Evolutionary conservation across 1,140 invertebrate species (phyloP), one percentile per base, ranked within the genome.

Genomic region (Agrypnia vestita): DNA sequence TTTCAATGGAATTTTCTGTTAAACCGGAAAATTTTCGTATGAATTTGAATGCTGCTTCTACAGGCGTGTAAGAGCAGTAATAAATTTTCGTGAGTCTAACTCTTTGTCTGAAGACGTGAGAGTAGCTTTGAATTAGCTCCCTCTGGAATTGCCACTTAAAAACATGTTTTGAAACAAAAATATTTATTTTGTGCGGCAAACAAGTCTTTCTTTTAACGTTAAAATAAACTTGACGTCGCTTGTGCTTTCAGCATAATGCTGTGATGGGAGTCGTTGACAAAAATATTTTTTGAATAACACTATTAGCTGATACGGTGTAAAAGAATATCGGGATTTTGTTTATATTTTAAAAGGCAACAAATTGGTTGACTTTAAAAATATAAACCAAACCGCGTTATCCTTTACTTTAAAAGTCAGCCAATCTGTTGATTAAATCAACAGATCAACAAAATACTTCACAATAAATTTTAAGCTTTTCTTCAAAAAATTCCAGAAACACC

Each of bases 61-160:
- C 35, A 12, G 12, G 13, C n/a, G 13, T 8, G 25, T 13, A 9
- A 64, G 35, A 35, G 35, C 0, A 8, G 25, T 25, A 25, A 64
- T 64, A 44, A 64, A 64, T 64, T 64, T 4, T 8, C 13, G 19
- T 11, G 13, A 25, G 21, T 64, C 61, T 44, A 4, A 64, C 13
- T 4, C 25, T 1, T 25, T 13, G 61, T 13, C 35, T 13, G 35
- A 8, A 64, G 55, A 59, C 25, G 10, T 35, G 25, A 25, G 61
- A 64, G 35, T 25, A 43, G 15, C 55, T 59, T 59, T 21, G 35
- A 64, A 64, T 64, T 43, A 64, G 35, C 61, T 64, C 61, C 25
- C 61, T 12, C 19, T 64, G 61, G 61, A 64, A 64, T 64, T 15
- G 4, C 12, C 12, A 64, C 21, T 62, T 64, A 64, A 10, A 10